Conservation (phyloP, 1,140 invertebrate genomes). For the Euura lappo region DNA sequence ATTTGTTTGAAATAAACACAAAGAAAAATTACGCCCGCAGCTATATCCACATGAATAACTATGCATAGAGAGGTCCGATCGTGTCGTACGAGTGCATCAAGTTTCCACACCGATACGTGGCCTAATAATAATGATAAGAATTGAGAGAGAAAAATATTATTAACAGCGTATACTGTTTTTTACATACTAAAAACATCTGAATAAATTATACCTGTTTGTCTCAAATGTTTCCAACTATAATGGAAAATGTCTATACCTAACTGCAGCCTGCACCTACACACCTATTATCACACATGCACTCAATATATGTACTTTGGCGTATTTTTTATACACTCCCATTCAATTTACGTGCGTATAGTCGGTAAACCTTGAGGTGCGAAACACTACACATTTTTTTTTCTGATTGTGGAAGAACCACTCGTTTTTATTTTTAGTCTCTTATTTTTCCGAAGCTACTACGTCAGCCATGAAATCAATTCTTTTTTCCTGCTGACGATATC, state of each 20-base stretch:
- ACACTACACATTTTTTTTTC: too few species aligned
- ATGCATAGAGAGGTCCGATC: neutral
- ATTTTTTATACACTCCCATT: too few species aligned
- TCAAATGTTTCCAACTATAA: conserved; percentile 41
- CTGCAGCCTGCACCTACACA: too few species aligned
- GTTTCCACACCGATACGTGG: neutral
- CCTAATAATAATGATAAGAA: conserved; percentile 1
- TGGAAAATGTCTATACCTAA: neutral
- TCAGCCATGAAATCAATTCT: too few species aligned
- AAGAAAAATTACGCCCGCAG: neutral
- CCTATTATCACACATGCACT: too few species aligned
- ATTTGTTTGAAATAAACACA: neutral
- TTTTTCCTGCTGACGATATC: too few species aligned
- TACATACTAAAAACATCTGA: conserved; percentile 50
- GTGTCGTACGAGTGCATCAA: neutral
- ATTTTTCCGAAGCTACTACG: too few species aligned
- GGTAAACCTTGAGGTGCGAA: too few species aligned
- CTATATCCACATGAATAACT: neutral
- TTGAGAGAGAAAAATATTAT: conserved; percentile 1
- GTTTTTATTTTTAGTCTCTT: too few species aligned
- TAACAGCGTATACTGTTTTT: neutral
- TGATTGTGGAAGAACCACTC: too few species aligned
- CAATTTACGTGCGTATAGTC: too few species aligned
- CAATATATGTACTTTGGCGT: too few species aligned
- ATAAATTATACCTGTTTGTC: conserved; percentile 57